Base-by-base conservation (phyloP, 2,113 vertebrate species). In the Lophochroa leadbeateri region DNA sequence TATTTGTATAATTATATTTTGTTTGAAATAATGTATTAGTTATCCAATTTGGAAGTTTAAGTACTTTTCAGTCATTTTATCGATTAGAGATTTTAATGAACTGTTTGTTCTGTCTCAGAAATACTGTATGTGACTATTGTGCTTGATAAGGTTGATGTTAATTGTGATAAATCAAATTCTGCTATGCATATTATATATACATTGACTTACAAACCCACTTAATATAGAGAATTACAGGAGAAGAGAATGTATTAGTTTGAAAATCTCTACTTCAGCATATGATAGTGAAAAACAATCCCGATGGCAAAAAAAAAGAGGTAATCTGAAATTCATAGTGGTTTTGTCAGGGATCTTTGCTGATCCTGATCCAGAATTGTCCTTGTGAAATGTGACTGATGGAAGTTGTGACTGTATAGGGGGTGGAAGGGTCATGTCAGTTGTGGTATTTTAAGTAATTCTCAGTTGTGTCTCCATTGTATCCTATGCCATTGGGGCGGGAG, bases 201-300 rank as follows among this genome's bases (percentile, higher is more conserved):
- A 8, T n/a, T 82, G 10, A 86, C 70, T 71, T 83, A 49, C 16
- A 92, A 86, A 90, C 24, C 33, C 33, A 41, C 61, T 68, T 81
- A 88, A 71, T 58, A 37, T 2, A 33, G 49, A 91, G 16, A 41
- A 76, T 88, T 71, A 41, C 20, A 91, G 50, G 75, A 96, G 88
- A 93, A 96, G 76, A 91, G 37, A 84, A 17, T 41, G 9, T 71
- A 67, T 9, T 69, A 57, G 41, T 83, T 97, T 88, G 63, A 93
- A 91, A 88, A 72, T 95, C 15, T 93, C 47, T 46, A 6, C 63
- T 88, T 63, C 63, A 55, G 23, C 57, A 21, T 82, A 44, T 91
- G 82, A 86, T 71, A 77, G 53, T 31, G 47, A 89, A 95, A 92
- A 55, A 64, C 89, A 70, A 50, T 77, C 70, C 21, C 0, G 0